A percentile compares a stretch with the other conserved stretches of the same genome.
Conservation (phyloP, 2,113 vertebrate genomes). For the Phainopepla nitens region DNA sequence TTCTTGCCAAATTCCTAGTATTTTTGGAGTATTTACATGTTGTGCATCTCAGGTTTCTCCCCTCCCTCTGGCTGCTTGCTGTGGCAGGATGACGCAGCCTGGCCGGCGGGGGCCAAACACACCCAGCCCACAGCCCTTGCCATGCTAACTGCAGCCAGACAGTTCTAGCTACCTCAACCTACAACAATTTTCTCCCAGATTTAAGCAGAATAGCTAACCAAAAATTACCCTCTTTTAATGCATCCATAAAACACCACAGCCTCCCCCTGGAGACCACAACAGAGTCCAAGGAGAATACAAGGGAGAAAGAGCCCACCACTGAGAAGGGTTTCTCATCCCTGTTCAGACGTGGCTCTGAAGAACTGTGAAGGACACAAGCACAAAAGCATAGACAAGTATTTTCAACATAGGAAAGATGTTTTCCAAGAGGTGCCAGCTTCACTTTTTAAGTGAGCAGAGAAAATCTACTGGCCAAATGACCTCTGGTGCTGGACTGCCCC, state of each 20-base stretch:
- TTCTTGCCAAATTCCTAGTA: constrained; percentile 44
- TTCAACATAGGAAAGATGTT: background rate
- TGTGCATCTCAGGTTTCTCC: constrained; percentile 10
- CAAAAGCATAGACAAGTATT: background rate
- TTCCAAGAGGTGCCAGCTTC: background rate
- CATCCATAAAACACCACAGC: background rate
- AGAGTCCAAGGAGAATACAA: background rate
- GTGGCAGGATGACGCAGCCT: background rate
- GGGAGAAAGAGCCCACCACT: background rate
- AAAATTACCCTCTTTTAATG: background rate
- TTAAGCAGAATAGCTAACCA: background rate
- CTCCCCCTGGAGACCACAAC: background rate
- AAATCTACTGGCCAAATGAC: background rate
- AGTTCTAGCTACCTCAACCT: background rate
- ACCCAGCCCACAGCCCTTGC: background rate
- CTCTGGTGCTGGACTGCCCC: background rate
- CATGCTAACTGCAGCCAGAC: background rate
- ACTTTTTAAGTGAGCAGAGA: background rate
- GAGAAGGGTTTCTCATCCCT: background rate
- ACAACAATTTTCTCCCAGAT: background rate
- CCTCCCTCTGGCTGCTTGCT: background rate
- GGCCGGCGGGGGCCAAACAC: background rate
- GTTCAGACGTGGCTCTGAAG: background rate
- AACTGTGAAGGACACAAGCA: background rate
- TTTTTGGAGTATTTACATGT: constrained; percentile 49